Base-by-base conservation (phyloP, 2,113 vertebrate species). In the Tragelaphus scriptus region DNA sequence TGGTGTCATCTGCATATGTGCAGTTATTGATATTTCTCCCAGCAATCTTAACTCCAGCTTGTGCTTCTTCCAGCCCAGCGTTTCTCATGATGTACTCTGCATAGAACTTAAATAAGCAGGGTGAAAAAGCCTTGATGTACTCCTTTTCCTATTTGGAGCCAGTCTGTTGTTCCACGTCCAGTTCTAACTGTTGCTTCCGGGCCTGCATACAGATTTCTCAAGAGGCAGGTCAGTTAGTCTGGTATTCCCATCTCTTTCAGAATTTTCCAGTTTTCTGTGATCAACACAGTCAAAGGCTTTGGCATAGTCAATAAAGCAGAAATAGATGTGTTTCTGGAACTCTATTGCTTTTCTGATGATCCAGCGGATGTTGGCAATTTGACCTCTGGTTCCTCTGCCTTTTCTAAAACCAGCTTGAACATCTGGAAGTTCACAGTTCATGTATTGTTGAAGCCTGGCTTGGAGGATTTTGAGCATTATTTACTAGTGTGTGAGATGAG, bases 321-420 rank as follows among this genome's bases (percentile, higher is more conserved):
- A 68, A n/a, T 32, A 63, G 61, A 63, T 68, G 32, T 68, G 3
- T 68, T 68, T 19, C 16, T 68, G 16, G 32, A n/a, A 68, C 32
- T 19, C 16, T 19, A 0, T 68, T 19, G 32, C 63, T n/a, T 68
- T 68, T n/a, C 7, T 0, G 1, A 68, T 68, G 63, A 4, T n/a
- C 16, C 63, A 68, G 32, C 2, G 1, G 32, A 68, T 68, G 63
- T 68, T n/a, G 63, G 63, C 63, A 68, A 68, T 4, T n/a, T 68
- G 63, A n/a, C n/a, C 32, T n/a, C 32, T 68, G 63, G 63, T 9
- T 68, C 63, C 63, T 68, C 63, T 68, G 32, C 32, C 7, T n/a
- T 68, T n/a, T 68, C 63, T n/a, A 68, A 68, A 68, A 19, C 63
- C 32, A n/a, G 0, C 63, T 68, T 68, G 32, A 68, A 68, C 32